Conservation (phyloP, 2,888 invertebrate species). For the Pocota personata region DNA sequence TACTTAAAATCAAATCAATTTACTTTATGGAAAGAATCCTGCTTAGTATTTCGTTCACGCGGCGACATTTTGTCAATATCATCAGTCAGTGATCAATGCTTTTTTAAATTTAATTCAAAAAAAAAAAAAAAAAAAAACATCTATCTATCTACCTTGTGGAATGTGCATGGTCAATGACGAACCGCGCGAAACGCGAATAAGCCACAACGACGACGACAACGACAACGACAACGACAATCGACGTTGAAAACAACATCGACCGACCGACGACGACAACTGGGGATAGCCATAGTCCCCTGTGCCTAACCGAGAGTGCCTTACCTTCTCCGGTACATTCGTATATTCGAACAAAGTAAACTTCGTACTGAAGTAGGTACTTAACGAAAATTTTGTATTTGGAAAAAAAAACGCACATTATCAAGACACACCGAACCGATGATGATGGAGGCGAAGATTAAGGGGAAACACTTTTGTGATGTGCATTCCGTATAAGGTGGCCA, state of each 20-base stretch:
- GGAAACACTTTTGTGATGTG: slow-evolving; percentile 69
- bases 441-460: slow-evolving; percentile 43
- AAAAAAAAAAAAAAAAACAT: no score
- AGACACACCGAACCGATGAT: slow-evolving; percentile 17
- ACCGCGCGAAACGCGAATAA: slow-evolving; percentile 31
- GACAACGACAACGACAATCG: slow-evolving; percentile 25
- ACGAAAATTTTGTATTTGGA: slow-evolving; percentile 51
- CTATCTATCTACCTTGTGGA: slow-evolving; percentile 75
- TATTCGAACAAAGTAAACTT: slow-evolving; percentile 56
- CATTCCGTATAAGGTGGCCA: slow-evolving; percentile 70
- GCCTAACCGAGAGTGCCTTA: slow-evolving; percentile 68
- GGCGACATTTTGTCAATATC: slow-evolving; percentile 82
- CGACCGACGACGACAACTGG: slow-evolving; percentile 75
- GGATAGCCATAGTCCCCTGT: slow-evolving; percentile 69
- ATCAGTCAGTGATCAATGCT: slow-evolving; percentile 81
- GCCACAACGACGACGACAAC: slow-evolving; percentile 42
- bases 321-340: slow-evolving; percentile 44
- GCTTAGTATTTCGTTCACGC: slow-evolving; percentile 80
- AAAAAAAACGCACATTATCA: slow-evolving; percentile 25
- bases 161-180: slow-evolving; percentile 75
- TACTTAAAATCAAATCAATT: slow-evolving; percentile 74
- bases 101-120: slow-evolving; percentile 80
- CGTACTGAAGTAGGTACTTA: slow-evolving; percentile 58
- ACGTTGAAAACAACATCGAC: slow-evolving; percentile 38
- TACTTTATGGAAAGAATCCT: slow-evolving; percentile 65